Evolutionary conservation across 53 echinoderm and acorn worm genomes (phyloP).

Genomic region (Paelopatides confundens): DNA sequence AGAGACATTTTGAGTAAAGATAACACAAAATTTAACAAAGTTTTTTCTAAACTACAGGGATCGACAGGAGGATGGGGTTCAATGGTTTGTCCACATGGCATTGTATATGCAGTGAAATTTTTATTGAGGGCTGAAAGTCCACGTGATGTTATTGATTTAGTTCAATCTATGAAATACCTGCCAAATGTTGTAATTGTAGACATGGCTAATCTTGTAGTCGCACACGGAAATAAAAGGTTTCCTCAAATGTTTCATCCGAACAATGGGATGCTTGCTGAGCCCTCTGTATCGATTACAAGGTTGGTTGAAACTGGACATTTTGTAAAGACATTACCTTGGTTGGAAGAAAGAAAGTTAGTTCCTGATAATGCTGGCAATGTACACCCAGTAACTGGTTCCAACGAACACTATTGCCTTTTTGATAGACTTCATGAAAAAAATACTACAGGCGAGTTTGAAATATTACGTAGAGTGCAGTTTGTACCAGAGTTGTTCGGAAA

Average conservation of each 20-base stretch:
- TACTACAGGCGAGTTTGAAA: not conserved
- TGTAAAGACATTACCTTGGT: not conserved
- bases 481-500: conserved; percentile 10
- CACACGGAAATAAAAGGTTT: conserved; percentile 30
- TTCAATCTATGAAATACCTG: conserved; percentile 22
- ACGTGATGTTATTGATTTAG: conserved; percentile 8
- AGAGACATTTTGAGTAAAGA: not conserved
- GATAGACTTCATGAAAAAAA: conserved; percentile 38
- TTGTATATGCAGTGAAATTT: conserved; percentile 21
- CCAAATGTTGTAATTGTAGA: conserved; percentile 43
- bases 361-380: not conserved
- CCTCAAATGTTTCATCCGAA: conserved; percentile 15
- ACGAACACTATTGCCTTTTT: conserved; percentile 33
- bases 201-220: conserved; percentile 38
- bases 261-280: conserved; percentile 11
- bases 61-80: conserved; percentile 9
- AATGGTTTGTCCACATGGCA: conserved; percentile 10
- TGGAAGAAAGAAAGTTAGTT: not conserved
- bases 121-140: conserved; percentile 6
- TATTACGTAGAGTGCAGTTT: conserved; percentile 9
- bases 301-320: not conserved
- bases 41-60: conserved; percentile 7
- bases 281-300: not conserved
- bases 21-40: not conserved
- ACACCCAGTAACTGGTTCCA: conserved; percentile 13